phyloP scores from a whole-genome alignment of 1,140 invertebrate species.

The Dolichoris vasculosae region DNA sequence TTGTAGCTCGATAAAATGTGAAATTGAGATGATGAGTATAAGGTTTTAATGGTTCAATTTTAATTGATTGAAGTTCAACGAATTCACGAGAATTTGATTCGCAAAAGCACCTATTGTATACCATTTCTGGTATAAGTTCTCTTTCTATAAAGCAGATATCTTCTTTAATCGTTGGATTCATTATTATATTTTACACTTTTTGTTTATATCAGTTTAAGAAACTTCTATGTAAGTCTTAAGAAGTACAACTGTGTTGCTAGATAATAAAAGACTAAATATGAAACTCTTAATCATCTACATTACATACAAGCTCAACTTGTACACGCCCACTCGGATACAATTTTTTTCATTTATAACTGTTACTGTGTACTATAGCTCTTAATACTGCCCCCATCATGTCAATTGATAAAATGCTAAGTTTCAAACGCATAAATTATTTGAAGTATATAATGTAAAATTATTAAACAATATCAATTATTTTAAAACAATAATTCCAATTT shows the following conservation, averaged over 20 bases:
- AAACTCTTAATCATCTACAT: not conserved
- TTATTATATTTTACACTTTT: not conserved
- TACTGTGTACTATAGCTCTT: no score
- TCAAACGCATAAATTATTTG: no score
- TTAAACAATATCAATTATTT: no score
- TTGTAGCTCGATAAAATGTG: constrained; percentile 52
- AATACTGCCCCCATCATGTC: no score
- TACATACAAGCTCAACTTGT: not conserved
- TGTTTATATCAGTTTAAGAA: not conserved
- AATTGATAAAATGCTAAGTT: no score
- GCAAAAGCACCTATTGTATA: constrained; percentile 67
- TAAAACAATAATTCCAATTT: no score
- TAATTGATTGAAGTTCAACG: constrained; percentile 63
- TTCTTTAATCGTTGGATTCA: constrained; percentile 8
- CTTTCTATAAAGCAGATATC: constrained; percentile 61
- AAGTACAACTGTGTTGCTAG: not conserved
- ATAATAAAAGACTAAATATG: not conserved
- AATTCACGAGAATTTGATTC: constrained; percentile 68
- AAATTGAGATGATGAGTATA: constrained; percentile 39
- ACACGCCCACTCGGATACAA: no score
- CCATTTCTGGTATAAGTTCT: constrained; percentile 67
- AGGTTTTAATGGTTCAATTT: constrained; percentile 24
- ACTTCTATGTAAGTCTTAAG: not conserved
- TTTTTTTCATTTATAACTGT: no score
- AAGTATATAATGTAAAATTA: no score